Conservation (phyloP, 2,113 vertebrate genomes). For the Hippocampus barbouri region DNA sequence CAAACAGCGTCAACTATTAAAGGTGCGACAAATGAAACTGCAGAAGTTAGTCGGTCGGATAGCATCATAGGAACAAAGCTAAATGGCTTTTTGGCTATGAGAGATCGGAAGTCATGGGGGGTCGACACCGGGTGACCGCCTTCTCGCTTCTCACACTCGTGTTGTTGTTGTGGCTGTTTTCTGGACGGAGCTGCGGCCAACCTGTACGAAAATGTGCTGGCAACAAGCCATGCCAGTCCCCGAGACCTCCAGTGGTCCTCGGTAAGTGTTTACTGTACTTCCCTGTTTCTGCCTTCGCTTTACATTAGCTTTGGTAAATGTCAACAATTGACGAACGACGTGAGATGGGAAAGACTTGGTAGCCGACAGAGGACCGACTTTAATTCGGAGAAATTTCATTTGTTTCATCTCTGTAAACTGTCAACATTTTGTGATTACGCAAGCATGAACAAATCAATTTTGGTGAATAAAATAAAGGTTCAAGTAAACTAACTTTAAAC, state of each 20-base stretch:
- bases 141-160: slow-evolving; percentile 40
- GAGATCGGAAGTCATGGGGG: slow-evolving; percentile 58
- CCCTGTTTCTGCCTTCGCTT: neutral
- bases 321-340: neutral
- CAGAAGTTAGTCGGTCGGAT: neutral
- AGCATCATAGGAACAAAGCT: neutral
- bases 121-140: slow-evolving; percentile 33
- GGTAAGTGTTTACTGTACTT: slow-evolving; percentile 56
- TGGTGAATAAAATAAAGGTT: neutral
- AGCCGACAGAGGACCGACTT: no score
- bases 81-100: slow-evolving; percentile 45
- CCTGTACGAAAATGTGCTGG: slow-evolving; percentile 44
- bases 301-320: neutral
- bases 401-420: neutral
- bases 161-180: slow-evolving; percentile 49
- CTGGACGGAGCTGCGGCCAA: slow-evolving; percentile 33
- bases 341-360: neutral
- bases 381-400: neutral
- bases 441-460: neutral
- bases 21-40: neutral
- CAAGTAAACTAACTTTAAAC: neutral
- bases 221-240: slow-evolving; percentile 21
- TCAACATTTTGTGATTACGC: neutral
- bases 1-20: neutral
- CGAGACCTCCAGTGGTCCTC: slow-evolving; percentile 72